These are phyloP conservation scores for Fragum whitleyi DNA, from an alignment of 2,888 invertebrate genomes.

Conservation along the genomic window DNA sequence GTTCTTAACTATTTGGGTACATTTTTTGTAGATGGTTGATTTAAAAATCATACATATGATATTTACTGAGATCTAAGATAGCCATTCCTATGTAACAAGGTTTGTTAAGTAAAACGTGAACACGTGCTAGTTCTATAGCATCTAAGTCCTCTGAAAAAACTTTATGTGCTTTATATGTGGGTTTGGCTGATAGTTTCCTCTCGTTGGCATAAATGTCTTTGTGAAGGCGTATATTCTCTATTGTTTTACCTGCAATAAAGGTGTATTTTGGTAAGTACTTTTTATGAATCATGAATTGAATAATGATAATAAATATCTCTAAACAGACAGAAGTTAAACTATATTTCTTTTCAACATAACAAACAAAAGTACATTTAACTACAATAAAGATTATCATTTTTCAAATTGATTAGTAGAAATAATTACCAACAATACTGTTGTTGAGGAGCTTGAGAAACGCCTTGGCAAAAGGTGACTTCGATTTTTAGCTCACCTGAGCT, in stretches of 20 bases:
- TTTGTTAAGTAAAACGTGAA: conserved; percentile 17
- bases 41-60: conserved; percentile 83
- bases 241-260: conserved; percentile 25
- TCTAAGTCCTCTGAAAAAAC: conserved; percentile 32
- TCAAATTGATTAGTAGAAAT: no score
- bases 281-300: neutral
- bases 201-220: conserved; percentile 13
- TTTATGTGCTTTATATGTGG: conserved; percentile 22
- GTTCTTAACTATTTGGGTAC: conserved; percentile 31
- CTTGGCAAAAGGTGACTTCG: conserved; percentile 7
- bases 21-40: conserved; percentile 71
- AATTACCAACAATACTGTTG: conserved; percentile 4
- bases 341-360: no score
- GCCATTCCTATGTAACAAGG: conserved; percentile 33
- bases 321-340: no score
- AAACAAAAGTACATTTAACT: no score
- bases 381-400: no score
- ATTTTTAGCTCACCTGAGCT: no score
- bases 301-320: no score
- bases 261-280: neutral
- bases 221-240: conserved; percentile 21
- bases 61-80: conserved; percentile 82
- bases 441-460: neutral
- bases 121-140: conserved; percentile 15
- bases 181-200: conserved; percentile 27